A percentile compares a stretch with the other conserved stretches of the same genome.
Conservation (phyloP, 37 sponge, comb jelly and placozoan genomes). For the Ianthella basta region DNA sequence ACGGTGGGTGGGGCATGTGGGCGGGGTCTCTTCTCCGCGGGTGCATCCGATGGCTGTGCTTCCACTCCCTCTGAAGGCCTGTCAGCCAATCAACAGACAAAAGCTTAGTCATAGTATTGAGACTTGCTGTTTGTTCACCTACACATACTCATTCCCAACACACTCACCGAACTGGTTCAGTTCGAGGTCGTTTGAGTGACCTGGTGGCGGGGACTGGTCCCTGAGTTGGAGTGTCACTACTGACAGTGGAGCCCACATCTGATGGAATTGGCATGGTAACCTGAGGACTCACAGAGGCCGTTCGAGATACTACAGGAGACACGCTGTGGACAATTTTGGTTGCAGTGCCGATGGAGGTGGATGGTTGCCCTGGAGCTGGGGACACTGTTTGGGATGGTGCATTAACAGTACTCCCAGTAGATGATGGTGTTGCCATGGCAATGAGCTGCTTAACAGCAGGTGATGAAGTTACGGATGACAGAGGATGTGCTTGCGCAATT, state of each 20-base stretch:
- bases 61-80: background rate
- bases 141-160: background rate
- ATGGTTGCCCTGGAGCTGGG: background rate
- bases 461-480: background rate
- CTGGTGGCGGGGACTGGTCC: too few species aligned
- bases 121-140: background rate
- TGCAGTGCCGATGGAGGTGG: conserved; percentile 14
- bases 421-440: conserved; percentile 4
- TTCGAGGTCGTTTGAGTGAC: background rate
- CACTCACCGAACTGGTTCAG: background rate
- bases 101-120: background rate
- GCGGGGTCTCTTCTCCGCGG: background rate
- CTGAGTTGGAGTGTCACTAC: background rate
- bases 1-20: background rate
- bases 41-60: background rate
- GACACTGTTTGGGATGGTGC: background rate
- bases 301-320: background rate
- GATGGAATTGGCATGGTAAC: background rate
- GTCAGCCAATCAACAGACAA: background rate
- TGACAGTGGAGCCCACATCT: too few species aligned
- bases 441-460: conserved; percentile 5
- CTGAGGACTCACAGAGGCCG: background rate
- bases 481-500: conserved; percentile 7
- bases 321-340: conserved; percentile 28
- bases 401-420: background rate